Percentiles rank a stretch among this genome's conserved stretches.
Evolutionary conservation across 2,113 vertebrate genomes (phyloP).

Genomic region (Phalacrocorax carbo): DNA sequence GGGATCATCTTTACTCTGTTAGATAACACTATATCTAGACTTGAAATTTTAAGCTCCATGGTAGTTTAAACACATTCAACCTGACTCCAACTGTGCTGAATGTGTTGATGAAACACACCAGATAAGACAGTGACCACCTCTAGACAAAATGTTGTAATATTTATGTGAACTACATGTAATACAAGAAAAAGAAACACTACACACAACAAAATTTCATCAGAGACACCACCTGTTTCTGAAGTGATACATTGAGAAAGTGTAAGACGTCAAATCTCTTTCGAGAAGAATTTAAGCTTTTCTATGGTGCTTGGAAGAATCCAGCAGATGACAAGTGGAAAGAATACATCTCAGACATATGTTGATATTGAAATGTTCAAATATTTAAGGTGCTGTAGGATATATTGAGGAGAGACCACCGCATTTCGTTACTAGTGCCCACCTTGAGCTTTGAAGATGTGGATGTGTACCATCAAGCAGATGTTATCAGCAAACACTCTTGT

Average conservation of each 20-base stretch:
- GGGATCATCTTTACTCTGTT: background rate
- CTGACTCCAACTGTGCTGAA: background rate
- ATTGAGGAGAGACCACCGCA: background rate
- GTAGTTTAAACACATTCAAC: background rate
- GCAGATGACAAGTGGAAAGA: background rate
- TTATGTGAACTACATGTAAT: background rate
- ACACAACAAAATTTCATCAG: background rate
- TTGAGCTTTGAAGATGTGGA: background rate
- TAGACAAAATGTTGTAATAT: background rate
- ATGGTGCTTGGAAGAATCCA: background rate
- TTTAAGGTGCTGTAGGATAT: background rate
- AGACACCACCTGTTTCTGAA: background rate
- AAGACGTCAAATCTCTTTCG: background rate
- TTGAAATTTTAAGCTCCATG: slow-evolving; percentile 1
- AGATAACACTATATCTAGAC: background rate
- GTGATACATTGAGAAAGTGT: background rate
- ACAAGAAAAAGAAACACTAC: background rate
- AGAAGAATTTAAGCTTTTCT: background rate
- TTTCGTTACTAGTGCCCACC: background rate
- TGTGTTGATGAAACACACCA: background rate
- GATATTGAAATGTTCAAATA: background rate
- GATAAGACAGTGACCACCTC: background rate
- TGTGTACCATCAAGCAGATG: background rate
- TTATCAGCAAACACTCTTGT: background rate
- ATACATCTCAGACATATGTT: background rate